phyloP scores from a whole-genome alignment of 2,888 invertebrate genomes.

The Hypercompe scribonia region DNA sequence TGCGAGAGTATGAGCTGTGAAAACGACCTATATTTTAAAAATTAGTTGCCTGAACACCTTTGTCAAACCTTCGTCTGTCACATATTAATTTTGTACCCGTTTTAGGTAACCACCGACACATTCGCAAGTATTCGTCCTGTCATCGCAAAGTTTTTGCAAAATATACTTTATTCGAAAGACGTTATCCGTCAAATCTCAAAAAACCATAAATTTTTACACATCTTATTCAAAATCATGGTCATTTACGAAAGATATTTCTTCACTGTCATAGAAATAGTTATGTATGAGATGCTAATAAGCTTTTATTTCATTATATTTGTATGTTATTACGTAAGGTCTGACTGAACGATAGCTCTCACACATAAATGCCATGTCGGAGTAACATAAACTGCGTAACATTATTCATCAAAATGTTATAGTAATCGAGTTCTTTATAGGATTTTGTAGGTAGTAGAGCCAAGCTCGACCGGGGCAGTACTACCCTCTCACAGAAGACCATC shows the following conservation, averaged over 20 bases:
- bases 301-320: neutral
- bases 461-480: too few relatives aligned
- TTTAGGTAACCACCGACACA: neutral
- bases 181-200: neutral
- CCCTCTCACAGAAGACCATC: too few relatives aligned
- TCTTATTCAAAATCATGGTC: neutral
- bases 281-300: neutral
- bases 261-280: neutral
- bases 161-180: neutral
- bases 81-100: neutral
- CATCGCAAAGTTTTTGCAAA: neutral
- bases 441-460: too few relatives aligned
- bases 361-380: neutral
- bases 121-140: neutral
- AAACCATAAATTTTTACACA: neutral
- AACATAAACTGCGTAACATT: neutral
- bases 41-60: neutral
- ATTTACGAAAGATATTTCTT: neutral
- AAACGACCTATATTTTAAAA: neutral
- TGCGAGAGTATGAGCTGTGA: neutral
- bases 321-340: neutral
- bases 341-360: neutral
- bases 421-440: too few relatives aligned
- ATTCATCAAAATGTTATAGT: too few relatives aligned
- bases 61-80: neutral